phyloP scores from a whole-genome alignment of 2,113 vertebrate genomes.

The Solea senegalensis region DNA sequence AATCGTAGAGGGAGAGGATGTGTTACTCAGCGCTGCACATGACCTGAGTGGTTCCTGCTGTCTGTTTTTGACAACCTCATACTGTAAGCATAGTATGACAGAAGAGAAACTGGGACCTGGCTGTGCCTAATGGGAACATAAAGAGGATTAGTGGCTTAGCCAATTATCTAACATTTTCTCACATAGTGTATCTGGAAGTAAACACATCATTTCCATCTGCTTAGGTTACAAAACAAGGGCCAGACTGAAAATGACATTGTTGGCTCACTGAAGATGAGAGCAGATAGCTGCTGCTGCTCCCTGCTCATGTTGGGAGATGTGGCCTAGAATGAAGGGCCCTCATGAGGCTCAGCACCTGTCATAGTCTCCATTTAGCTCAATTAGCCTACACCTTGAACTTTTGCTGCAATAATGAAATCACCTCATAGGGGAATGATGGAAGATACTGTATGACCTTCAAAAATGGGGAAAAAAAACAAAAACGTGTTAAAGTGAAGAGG shows the following conservation, averaged over 20 bases:
- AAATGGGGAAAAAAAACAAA: background rate
- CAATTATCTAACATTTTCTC: constrained; percentile 20
- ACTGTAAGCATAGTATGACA: too few species aligned
- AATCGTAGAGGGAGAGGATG: too few species aligned
- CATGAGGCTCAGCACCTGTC: constrained; percentile 20
- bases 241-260: constrained; percentile 28
- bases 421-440: constrained; percentile 29
- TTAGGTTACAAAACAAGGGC: constrained; percentile 7
- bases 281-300: constrained; percentile 42
- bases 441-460: constrained; percentile 38
- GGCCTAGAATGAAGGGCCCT: constrained; percentile 56
- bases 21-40: too few species aligned
- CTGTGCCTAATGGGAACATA: constrained; percentile 33
- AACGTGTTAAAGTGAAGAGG: background rate
- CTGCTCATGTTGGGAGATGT: constrained; percentile 52
- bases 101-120: too few species aligned
- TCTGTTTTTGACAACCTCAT: too few species aligned
- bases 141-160: constrained; percentile 53
- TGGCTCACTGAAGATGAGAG: constrained; percentile 37
- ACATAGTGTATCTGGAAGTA: constrained; percentile 26
- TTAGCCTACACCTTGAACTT: constrained; percentile 51
- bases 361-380: constrained; percentile 56
- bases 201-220: constrained; percentile 8
- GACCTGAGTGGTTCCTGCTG: too few species aligned
- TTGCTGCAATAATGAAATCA: constrained; percentile 26